A percentile compares a stretch with the other conserved stretches of the same genome.
Conservation (phyloP, 2,113 vertebrate species). For the Dipodomys merriami region DNA sequence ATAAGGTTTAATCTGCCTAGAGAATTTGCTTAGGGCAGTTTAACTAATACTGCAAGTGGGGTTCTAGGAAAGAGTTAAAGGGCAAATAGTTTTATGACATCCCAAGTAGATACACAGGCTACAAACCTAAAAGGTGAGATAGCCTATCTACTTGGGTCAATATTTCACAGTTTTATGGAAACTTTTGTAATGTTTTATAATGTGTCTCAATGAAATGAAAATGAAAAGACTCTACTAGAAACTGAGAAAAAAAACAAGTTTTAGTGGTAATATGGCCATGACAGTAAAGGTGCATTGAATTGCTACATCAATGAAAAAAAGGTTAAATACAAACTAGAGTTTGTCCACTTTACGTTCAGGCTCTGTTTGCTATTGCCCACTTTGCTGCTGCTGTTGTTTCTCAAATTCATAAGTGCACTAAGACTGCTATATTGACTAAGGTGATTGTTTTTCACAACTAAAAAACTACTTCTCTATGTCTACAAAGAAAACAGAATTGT, state of each 20-base stretch:
- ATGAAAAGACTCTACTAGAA: background rate
- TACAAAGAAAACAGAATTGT: constrained; percentile 10
- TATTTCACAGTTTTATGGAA: background rate
- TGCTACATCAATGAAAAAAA: background rate
- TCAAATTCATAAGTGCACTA: background rate
- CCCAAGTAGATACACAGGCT: background rate
- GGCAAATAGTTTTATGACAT: background rate
- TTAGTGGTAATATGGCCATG: background rate
- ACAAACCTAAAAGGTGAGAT: background rate
- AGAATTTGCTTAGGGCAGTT: background rate
- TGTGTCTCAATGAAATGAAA: background rate
- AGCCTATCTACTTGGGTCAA: background rate
- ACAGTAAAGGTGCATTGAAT: background rate
- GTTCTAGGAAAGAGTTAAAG: background rate
- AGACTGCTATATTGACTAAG: constrained; percentile 10
- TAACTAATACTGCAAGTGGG: too few relatives aligned
- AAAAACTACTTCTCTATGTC: constrained; percentile 26
- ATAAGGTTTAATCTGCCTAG: background rate
- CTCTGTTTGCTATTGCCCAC: background rate
- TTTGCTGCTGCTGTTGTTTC: background rate
- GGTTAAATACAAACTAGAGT: background rate
- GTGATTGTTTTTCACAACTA: background rate
- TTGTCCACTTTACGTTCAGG: background rate
- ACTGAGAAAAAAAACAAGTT: background rate
- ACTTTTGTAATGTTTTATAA: background rate